Conservation (phyloP, 1,140 invertebrate species). For the Copidosoma floridanum region DNA sequence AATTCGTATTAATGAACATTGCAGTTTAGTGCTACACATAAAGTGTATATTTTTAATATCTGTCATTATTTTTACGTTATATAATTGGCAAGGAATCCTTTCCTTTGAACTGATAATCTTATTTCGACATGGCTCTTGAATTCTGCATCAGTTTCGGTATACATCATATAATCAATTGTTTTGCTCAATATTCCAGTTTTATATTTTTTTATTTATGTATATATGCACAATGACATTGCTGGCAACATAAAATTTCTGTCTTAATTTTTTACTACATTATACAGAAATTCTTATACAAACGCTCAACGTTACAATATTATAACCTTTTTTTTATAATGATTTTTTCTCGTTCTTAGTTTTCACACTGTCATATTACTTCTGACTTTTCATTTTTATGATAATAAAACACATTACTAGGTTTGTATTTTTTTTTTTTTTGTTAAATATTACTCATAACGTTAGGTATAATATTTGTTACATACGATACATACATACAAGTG, state of each 20-base stretch:
- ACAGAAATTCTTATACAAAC: slow-evolving; percentile 34
- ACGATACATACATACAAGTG: slow-evolving; percentile 53
- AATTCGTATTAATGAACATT: too few species aligned
- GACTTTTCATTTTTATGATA: too few species aligned
- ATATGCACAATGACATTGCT: slow-evolving; percentile 39
- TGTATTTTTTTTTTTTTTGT: too few species aligned
- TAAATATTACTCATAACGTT: slow-evolving; percentile 43
- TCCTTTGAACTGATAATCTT: too few species aligned
- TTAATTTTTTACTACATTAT: slow-evolving; percentile 4
- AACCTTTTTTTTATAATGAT: neutral
- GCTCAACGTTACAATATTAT: slow-evolving; percentile 33
- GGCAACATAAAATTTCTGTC: slow-evolving; percentile 37
- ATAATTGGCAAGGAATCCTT: too few species aligned
- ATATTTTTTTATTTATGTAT: slow-evolving; percentile 7
- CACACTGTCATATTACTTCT: slow-evolving; percentile 36
- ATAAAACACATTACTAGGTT: slow-evolving; percentile 38
- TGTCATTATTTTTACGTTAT: too few species aligned
- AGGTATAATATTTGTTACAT: slow-evolving; percentile 50
- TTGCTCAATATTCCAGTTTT: too few species aligned
- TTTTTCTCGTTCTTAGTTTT: neutral
- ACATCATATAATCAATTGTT: too few species aligned
- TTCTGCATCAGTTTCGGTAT: too few species aligned
- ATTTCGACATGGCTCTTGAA: too few species aligned
- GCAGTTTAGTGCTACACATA: too few species aligned
- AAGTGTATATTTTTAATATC: too few species aligned